Base-by-base conservation (phyloP, 2,888 invertebrate genomes). In the Tenthredo mesomela region DNA sequence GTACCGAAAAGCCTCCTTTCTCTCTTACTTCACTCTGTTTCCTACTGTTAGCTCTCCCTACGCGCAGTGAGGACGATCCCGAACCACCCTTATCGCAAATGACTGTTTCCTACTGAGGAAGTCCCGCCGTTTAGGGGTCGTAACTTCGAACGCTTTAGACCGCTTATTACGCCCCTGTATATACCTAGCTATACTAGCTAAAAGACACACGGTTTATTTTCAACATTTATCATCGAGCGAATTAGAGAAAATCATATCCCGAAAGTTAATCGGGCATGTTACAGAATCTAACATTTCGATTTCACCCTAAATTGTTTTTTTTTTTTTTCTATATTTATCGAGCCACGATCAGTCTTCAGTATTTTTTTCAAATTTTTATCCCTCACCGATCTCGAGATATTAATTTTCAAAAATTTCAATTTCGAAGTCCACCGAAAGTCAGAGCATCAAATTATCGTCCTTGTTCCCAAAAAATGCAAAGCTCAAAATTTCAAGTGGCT, bases 101-200 rank as follows among this genome's bases (percentile, higher is more conserved):
- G 92, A 92, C 92, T 91, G 90, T 89, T 92, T 92, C 90, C 92
- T 90, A 87, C 88, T 88, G 90, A 91, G 88, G 90, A 91, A 91
- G 89, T 91, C 80, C 61, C 40, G 91, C 91, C 91, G 90, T 92
- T 92, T 91, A 90, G 89, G 89, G 89, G 88, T 88, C 82, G 82
- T 71, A 71, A 83, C 82, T 83, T 71, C 70, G 61, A 61, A 40
- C 58, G 80, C 15, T 61, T 80, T 80, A 61, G 43, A 73, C n/a
- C 71, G 71, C 71, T 73, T 43, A 73, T 73, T 73, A 40, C 40
- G 25, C 71, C 33, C 18, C 18, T 18, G 15, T 33, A 67, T 33
- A 67, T 12, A 29, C 4, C 10, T 2, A 61, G 10, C 21, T 25
- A 9, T 25, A 9, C 25, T 21, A 7, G 21, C 21, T 61, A 21